phyloP scores from a whole-genome alignment of 2,888 invertebrate genomes.

The Latrodectus elegans region DNA sequence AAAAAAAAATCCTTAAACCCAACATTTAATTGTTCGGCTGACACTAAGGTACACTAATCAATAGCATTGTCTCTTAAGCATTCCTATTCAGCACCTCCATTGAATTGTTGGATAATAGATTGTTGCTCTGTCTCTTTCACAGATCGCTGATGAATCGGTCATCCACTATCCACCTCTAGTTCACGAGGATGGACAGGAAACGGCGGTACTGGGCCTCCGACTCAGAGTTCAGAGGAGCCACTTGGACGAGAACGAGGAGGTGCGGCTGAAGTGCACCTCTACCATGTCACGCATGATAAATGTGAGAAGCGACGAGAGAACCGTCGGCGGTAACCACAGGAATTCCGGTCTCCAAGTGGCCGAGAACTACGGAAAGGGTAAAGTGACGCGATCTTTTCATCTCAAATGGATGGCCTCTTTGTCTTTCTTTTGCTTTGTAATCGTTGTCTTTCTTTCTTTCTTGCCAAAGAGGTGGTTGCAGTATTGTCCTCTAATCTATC shows the following conservation, averaged over 20 bases:
- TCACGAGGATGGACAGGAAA: conserved; percentile 33
- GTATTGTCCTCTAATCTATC: neutral
- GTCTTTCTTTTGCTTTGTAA: neutral
- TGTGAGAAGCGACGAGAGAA: conserved; percentile 59
- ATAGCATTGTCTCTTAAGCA: neutral
- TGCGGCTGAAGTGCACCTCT: conserved; percentile 65
- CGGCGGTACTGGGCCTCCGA: conserved; percentile 38
- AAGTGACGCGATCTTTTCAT: neutral
- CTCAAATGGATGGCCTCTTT: neutral
- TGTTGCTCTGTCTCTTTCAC: neutral
- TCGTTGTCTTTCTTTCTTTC: neutral
- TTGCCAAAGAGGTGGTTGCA: neutral
- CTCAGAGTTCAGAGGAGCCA: conserved; percentile 25
- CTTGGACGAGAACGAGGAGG: conserved; percentile 49
- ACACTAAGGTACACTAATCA: no score
- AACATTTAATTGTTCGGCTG: no score
- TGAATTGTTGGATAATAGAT: neutral
- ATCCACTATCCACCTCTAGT: conserved; percentile 17
- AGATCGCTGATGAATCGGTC: conserved; percentile 22
- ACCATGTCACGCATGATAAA: conserved; percentile 62
- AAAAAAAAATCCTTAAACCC: no score
- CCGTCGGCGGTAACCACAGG: conserved; percentile 59
- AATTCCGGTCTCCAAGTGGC: conserved; percentile 64
- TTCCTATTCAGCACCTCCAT: neutral
- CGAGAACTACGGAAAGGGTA: conserved; percentile 61